A percentile compares a stretch with the other conserved stretches of the same genome.
Evolutionary conservation across 2,113 vertebrate genomes (phyloP).

Genomic region (Mesitornis unicolor): DNA sequence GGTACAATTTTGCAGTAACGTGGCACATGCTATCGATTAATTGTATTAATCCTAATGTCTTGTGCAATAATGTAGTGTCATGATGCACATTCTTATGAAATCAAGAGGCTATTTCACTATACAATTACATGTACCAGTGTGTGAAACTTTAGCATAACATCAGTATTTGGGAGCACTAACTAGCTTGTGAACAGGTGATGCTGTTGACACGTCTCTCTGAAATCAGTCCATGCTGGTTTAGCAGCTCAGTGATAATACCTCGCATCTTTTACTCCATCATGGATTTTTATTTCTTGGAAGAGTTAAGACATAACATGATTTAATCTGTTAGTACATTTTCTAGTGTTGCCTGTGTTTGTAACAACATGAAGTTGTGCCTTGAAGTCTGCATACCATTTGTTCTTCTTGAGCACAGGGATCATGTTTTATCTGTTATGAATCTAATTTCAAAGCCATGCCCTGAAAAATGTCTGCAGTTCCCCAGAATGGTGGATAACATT

Average conservation of each 20-base stretch:
- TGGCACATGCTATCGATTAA: not conserved
- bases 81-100: not conserved
- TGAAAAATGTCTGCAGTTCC: not conserved
- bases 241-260: not conserved
- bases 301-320: not conserved
- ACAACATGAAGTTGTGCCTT: not conserved
- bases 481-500: not conserved
- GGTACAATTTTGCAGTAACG: not conserved
- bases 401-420: not conserved
- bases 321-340: not conserved
- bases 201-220: not conserved
- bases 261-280: not conserved
- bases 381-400: not conserved
- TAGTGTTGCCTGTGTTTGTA: not conserved
- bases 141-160: not conserved
- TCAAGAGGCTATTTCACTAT: not conserved
- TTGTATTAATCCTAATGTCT: not conserved
- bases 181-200: not conserved
- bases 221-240: not conserved
- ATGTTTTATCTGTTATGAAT: not conserved
- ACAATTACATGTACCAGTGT: rapidly evolving
- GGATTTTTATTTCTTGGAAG: not conserved
- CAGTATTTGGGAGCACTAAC: not conserved
- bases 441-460: not conserved
- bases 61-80: not conserved